Conservation (phyloP, 2,888 invertebrate genomes). For the Amphimallon solstitiale region DNA sequence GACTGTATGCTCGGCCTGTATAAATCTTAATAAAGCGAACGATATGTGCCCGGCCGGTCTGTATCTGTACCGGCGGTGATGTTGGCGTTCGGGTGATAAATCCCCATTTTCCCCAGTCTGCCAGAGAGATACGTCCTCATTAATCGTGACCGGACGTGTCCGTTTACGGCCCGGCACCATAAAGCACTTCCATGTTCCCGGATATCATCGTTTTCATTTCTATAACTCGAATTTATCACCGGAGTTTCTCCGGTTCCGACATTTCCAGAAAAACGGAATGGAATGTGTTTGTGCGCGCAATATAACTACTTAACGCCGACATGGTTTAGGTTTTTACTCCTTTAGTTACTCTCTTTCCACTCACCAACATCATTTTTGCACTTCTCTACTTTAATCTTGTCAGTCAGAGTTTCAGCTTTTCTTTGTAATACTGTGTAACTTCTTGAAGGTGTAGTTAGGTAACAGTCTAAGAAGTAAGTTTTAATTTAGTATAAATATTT, state of each 20-base stretch:
- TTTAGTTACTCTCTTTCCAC: no score
- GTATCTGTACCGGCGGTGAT: slow-evolving; percentile 57
- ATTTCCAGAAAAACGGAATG: not conserved
- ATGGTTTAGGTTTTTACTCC: no score
- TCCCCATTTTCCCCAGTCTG: not conserved
- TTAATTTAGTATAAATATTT: no score
- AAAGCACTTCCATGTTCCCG: slow-evolving; percentile 64
- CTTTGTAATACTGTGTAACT: no score
- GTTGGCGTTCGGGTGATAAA: slow-evolving; percentile 36
- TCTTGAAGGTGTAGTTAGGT: no score
- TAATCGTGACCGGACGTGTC: slow-evolving; percentile 56
- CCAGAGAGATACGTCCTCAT: slow-evolving; percentile 63
- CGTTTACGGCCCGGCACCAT: slow-evolving; percentile 51
- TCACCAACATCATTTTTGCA: no score
- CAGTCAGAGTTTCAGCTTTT: no score
- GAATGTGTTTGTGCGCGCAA: no score
- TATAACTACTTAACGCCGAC: no score
- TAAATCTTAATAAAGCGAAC: slow-evolving; percentile 65
- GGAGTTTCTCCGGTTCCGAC: slow-evolving; percentile 24
- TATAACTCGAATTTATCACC: slow-evolving; percentile 49
- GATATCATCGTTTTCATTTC: slow-evolving; percentile 62
- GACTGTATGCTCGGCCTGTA: slow-evolving; percentile 54
- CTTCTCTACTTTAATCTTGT: no score
- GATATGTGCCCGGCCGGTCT: slow-evolving; percentile 55
- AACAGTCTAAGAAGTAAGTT: no score